Percentiles rank a stretch among this genome's conserved stretches.
These are phyloP conservation scores for Chelon labrosus DNA, from an alignment of 2,797 vertebrate species.

Conservation along the genomic window DNA sequence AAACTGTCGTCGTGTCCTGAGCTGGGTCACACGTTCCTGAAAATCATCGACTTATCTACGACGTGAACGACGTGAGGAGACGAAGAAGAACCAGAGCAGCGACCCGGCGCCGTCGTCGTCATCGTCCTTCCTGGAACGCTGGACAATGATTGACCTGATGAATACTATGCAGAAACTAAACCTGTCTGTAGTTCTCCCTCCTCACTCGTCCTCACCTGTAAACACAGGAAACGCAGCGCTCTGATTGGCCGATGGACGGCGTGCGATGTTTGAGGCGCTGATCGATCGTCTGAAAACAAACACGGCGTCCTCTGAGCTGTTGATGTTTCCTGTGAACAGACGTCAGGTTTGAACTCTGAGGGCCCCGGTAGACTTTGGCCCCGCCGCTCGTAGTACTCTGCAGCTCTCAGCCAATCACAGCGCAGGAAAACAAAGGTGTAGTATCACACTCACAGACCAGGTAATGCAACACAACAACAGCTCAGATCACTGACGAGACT, in stretches of 20 bases:
- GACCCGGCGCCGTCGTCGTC: no score
- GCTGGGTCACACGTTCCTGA: no score
- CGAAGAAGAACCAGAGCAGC: no score
- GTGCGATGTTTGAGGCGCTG: not conserved
- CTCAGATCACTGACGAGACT: not conserved
- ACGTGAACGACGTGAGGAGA: no score
- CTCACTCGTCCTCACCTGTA: not conserved
- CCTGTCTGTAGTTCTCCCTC: no score
- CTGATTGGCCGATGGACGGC: slow-evolving; percentile 32
- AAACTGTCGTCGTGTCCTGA: no score
- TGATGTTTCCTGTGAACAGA: slow-evolving; percentile 1
- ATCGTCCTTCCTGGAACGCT: no score
- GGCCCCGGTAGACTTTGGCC: slow-evolving; percentile 44
- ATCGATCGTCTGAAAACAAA: slow-evolving; percentile 29
- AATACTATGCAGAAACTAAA: not conserved
- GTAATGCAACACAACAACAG: not conserved
- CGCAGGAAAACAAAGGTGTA: slow-evolving; percentile 4
- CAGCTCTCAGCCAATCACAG: slow-evolving; percentile 14
- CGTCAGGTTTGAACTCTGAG: slow-evolving; percentile 25
- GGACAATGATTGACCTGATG: not conserved
- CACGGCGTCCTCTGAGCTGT: slow-evolving; percentile 4
- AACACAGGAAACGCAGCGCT: not conserved
- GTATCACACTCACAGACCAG: not conserved
- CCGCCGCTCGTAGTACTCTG: slow-evolving; percentile 20
- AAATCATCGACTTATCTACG: no score